These are phyloP conservation scores for Excalfactoria chinensis DNA, from an alignment of 2,113 vertebrate species.

Conservation along the genomic window DNA sequence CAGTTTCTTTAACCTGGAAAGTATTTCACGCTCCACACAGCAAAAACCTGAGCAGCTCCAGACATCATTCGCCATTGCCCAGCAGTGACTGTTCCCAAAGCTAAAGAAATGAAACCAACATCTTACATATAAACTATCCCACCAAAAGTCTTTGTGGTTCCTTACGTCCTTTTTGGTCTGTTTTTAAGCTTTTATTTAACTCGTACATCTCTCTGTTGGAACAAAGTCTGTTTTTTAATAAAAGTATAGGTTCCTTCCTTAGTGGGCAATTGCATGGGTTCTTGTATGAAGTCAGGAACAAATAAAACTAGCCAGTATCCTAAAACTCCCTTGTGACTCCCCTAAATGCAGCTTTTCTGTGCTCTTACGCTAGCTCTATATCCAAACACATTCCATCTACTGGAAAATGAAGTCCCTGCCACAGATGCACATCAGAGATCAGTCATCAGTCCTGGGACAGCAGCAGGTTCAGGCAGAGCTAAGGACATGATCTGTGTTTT, in stretches of 20 bases:
- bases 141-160: not conserved
- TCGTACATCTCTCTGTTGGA: fast-evolving
- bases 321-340: not conserved
- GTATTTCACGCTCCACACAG: not conserved
- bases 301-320: not conserved
- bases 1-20: not conserved
- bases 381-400: not conserved
- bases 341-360: not conserved
- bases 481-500: not conserved
- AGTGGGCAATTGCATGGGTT: not conserved
- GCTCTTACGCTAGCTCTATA: not conserved
- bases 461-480: not conserved
- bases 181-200: not conserved
- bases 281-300: not conserved
- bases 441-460: not conserved
- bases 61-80: not conserved
- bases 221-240: not conserved
- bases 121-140: not conserved
- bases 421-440: not conserved
- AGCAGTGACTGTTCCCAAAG: not conserved
- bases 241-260: not conserved
- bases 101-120: not conserved
- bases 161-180: not conserved
- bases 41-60: not conserved
- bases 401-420: not conserved